Evolutionary conservation across 2,797 vertebrate species (phyloP), one percentile per base, ranked within the genome.

Genomic region (Salmo trutta): DNA sequence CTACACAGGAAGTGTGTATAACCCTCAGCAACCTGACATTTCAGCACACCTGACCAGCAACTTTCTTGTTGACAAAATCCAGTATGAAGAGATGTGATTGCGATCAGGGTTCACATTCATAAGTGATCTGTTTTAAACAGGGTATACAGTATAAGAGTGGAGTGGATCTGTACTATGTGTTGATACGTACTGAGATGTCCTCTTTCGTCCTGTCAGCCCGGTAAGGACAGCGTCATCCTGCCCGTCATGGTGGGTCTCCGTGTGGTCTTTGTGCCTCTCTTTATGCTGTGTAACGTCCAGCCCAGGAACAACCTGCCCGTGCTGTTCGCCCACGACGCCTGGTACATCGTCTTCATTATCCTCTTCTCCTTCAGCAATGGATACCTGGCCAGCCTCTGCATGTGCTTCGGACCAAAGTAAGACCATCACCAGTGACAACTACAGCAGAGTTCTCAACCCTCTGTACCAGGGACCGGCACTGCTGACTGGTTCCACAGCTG

Each of bases 361-460:
- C 0, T 97, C 87, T 99, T 99, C 85, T 92, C 97, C 88, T 92
- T 97, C 66, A 68, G 65, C 94, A 99, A 98, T 0, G 97, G 98
- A 83, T 99, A 99, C 93, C 93, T 99, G 85, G 97, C 97, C 93
- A 99, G 97, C 82, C 96, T 99, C 77, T 99, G 97, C 94, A 99
- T 99, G 98, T 98, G 97, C 93, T 99, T 95, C 0, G 98, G 98
- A 79, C 98, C 98, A 86, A 99, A 98, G 98, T 99, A 90, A 96
- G 96, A 68, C 65, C 68, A 21, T n/a, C 19, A 12, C 56, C n/a
- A 8, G 7, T 21, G 19, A 59, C n/a, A 6, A 31, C 24, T 29
- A 66, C 10, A 31, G 66, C 5, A 7, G 2, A 47, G 15, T 36
- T 68, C 66, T 67, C 65, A 27, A 36, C 15, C 29, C 16, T 33